Base-by-base conservation (phyloP, 2,113 vertebrate species). In the Limanda limanda region DNA sequence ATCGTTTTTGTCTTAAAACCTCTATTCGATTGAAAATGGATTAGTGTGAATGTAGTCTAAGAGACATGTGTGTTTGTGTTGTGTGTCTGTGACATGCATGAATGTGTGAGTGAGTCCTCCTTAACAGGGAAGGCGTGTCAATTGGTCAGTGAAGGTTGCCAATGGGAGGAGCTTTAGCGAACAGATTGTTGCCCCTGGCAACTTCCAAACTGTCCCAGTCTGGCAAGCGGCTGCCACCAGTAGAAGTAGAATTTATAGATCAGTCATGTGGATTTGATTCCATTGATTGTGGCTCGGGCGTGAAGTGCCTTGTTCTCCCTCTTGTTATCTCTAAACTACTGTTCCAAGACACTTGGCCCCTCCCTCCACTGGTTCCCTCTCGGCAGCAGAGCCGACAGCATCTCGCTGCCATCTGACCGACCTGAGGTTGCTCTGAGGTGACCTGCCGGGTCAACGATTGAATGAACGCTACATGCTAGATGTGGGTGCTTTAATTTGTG, bases 111-210 rank as follows among this genome's bases (percentile, higher is more conserved):
- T 45, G 51, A 74, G 59, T 74, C 52, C 64, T 69, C 3, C 68
- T 69, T 55, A 62, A 85, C 15, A 63, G 45, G 51, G 54, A 74
- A 78, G 84, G 75, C 51, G 59, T 83, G 86, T 77, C 76, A 70
- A 56, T 23, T 52, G 58, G 72, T 60, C 74, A 65, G 42, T 31
- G 73, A 76, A 68, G 54, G 67, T 71, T 84, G 87, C 87, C 82
- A 81, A 66, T 52, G 67, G 86, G 87, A 84, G 83, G 88, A 67
- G 82, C 67, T 47, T 72, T 37, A 62, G 17, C 48, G 85, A 89
- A 86, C 93, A 94, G 91, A 92, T 93, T 94, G 89, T 91, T 87
- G 90, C 92, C 86, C 85, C 71, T 23, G 87, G 92, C 88, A 72
- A 85, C 82, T 87, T 65, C 81, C 85, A 89, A 86, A 89, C 74